Conservation (phyloP, 2,888 invertebrate genomes). For the Pandemis heparana region DNA sequence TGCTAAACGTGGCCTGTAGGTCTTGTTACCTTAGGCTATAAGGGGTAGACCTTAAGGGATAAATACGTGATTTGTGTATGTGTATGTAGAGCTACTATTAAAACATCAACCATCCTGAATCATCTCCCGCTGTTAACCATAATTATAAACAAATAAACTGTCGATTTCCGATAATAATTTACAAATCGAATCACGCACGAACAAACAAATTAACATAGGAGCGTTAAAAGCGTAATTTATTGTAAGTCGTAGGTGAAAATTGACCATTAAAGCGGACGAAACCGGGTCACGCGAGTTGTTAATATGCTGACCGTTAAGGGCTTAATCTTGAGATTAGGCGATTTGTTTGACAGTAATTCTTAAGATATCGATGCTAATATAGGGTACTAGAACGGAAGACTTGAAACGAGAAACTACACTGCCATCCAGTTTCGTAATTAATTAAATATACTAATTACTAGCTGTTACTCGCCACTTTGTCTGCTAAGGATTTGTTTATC, state of each 20-base stretch:
- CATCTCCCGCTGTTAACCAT: background rate
- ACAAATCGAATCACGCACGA: conserved; percentile 15
- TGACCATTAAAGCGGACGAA: conserved; percentile 26
- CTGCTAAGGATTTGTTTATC: too few relatives aligned
- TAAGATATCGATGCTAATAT: background rate
- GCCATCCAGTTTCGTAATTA: background rate
- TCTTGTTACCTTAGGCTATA: too few relatives aligned
- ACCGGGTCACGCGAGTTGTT: conserved; percentile 33
- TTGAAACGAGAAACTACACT: background rate
- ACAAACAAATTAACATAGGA: conserved; percentile 40
- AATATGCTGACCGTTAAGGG: conserved; percentile 33
- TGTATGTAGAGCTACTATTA: too few relatives aligned
- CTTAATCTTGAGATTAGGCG: conserved; percentile 39
- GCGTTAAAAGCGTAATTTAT: conserved; percentile 29
- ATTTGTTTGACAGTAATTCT: conserved; percentile 37
- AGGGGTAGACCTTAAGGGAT: too few relatives aligned
- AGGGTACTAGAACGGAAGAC: background rate
- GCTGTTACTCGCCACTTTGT: too few relatives aligned
- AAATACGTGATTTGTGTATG: too few relatives aligned
- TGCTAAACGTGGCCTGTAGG: too few relatives aligned
- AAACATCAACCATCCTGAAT: background rate
- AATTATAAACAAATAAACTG: conserved; percentile 12
- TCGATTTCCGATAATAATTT: conserved; percentile 13
- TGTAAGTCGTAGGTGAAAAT: conserved; percentile 41
- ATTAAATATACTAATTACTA: background rate